These are phyloP conservation scores for Megalops atlanticus DNA, from an alignment of 2,113 vertebrate genomes.

Conservation along the genomic window DNA sequence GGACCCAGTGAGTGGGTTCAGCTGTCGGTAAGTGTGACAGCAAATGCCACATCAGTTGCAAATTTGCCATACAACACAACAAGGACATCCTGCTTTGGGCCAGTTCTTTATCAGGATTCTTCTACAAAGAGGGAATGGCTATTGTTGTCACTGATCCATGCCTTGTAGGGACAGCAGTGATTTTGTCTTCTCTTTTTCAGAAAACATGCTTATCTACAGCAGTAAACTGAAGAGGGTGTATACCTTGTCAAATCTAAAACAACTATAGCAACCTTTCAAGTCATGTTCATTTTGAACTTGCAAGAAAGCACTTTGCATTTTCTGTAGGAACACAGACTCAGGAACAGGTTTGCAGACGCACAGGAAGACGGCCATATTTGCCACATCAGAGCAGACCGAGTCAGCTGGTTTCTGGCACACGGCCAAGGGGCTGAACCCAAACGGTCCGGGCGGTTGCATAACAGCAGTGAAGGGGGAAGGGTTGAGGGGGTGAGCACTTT, in stretches of 20 bases:
- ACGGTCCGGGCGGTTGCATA: constrained; percentile 11
- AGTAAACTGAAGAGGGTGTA: neutral
- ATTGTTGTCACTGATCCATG: no score
- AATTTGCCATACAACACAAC: neutral
- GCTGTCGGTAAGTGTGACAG: no score
- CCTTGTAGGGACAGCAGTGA: no score
- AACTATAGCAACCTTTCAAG: no score
- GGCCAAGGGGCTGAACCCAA: constrained; percentile 16
- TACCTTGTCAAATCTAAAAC: no score
- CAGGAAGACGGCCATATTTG: neutral
- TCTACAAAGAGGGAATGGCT: no score
- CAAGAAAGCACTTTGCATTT: neutral
- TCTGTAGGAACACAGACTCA: neutral
- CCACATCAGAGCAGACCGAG: neutral
- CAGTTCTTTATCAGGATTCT: no score
- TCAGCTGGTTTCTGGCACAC: neutral
- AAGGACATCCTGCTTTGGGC: neutral
- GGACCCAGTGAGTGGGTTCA: no score
- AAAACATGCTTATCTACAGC: no score
- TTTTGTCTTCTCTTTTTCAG: no score
- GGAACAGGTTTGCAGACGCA: neutral
- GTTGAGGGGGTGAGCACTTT: neutral
- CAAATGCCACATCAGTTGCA: neutral
- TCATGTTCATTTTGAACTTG: neutral
- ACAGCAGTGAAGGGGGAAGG: constrained; percentile 7